These are phyloP conservation scores for Drosophila picticornis DNA, from an alignment of 2,888 invertebrate genomes.

Conservation along the genomic window DNA sequence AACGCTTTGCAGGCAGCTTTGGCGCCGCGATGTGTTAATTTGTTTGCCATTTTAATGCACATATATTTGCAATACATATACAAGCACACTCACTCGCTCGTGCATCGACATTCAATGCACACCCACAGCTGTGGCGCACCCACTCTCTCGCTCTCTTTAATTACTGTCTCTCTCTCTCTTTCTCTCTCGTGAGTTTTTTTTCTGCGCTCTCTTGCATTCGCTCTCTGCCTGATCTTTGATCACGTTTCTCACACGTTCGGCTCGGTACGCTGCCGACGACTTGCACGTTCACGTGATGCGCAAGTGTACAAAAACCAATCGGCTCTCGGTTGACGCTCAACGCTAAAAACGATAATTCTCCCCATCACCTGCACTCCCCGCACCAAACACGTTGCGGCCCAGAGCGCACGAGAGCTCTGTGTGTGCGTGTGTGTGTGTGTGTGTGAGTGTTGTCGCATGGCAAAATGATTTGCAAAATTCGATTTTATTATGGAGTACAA, in stretches of 20 bases:
- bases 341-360: conserved; percentile 9
- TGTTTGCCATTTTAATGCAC: conserved; percentile 64
- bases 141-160: conserved; percentile 24
- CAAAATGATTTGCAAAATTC: conserved; percentile 63
- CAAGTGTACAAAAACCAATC: conserved; percentile 70
- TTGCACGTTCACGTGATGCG: conserved; percentile 76
- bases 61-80: conserved; percentile 12
- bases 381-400: neutral
- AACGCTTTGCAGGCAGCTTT: conserved; percentile 41
- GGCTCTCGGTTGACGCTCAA: conserved; percentile 42
- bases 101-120: conserved; percentile 17
- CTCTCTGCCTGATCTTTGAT: conserved; percentile 73
- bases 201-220: conserved; percentile 18
- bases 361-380: neutral
- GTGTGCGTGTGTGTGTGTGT: neutral
- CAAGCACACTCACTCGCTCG: conserved; percentile 1
- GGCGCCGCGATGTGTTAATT: conserved; percentile 77
- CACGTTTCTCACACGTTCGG: conserved; percentile 80
- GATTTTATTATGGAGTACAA: conserved; percentile 37
- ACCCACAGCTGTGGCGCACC: conserved; percentile 41
- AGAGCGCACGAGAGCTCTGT: conserved; percentile 39
- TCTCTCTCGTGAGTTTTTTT: neutral
- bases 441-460: conserved; percentile 16
- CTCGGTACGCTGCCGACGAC: conserved; percentile 65
- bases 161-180: conserved; percentile 3